phyloP scores from a whole-genome alignment of 2,797 vertebrate species.

The Coluber constrictor region DNA sequence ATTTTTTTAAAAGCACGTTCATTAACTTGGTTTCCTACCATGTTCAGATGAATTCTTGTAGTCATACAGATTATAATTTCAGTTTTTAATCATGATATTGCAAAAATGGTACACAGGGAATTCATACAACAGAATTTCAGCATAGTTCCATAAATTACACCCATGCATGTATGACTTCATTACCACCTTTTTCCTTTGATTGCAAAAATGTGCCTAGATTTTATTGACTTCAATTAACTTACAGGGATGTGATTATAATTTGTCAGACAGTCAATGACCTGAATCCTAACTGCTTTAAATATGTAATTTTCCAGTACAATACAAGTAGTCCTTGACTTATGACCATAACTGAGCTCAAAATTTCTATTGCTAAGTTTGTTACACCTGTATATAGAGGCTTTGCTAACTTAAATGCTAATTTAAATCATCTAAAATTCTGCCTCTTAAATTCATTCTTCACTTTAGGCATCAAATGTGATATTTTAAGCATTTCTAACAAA shows the following conservation, averaged over 20 bases:
- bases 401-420: not conserved
- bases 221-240: not conserved
- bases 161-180: not conserved
- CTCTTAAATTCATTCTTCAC: not conserved
- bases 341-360: too few species aligned
- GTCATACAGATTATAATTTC: not conserved
- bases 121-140: not conserved
- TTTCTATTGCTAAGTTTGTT: too few species aligned
- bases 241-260: not conserved
- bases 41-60: not conserved
- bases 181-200: not conserved
- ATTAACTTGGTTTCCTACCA: not conserved
- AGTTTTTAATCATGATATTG: not conserved
- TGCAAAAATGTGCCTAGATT: not conserved
- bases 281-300: not conserved
- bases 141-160: not conserved
- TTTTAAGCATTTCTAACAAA: not conserved
- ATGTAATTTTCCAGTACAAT: not conserved
- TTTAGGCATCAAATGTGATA: conserved; percentile 10
- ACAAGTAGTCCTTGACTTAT: too few species aligned
- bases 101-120: not conserved
- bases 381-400: not conserved
- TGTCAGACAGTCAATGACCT: not conserved
- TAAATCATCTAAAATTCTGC: not conserved
- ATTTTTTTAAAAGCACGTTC: not conserved